Evolutionary conservation across 2,113 vertebrate genomes (phyloP).

Genomic region (Andinoacara biseriatus): DNA sequence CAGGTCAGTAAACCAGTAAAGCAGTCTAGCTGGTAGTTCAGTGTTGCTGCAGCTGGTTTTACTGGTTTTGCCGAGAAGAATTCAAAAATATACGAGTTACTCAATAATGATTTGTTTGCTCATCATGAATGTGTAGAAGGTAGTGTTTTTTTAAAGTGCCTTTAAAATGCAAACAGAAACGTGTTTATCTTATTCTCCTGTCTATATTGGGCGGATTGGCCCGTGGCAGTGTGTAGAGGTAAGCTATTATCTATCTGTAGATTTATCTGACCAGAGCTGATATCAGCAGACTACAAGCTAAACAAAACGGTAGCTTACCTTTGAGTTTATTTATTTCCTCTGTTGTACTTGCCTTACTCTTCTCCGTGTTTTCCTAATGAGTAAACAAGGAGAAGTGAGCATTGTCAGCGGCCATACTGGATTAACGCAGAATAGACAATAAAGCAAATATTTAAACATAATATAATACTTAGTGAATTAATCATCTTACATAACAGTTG

Average conservation of each 20-base stretch:
- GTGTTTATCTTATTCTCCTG: not conserved
- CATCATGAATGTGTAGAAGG: not conserved
- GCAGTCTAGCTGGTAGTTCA: not conserved
- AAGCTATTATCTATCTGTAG: not conserved
- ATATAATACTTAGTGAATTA: not conserved
- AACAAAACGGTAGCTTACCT: conserved; percentile 52
- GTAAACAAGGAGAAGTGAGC: not conserved
- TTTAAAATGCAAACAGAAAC: not conserved
- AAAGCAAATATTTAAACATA: not conserved
- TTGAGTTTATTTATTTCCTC: conserved; percentile 24
- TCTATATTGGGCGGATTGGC: not conserved
- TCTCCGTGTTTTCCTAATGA: conserved; percentile 35
- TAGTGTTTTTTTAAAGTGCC: not conserved
- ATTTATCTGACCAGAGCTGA: not conserved
- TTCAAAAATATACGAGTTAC: not conserved
- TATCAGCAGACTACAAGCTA: not conserved
- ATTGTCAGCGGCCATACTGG: not conserved
- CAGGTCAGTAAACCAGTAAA: not conserved
- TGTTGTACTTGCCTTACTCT: not conserved
- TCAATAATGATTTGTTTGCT: not conserved
- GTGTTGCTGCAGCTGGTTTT: not conserved
- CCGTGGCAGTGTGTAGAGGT: not conserved
- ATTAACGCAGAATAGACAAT: not conserved
- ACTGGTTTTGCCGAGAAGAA: not conserved
- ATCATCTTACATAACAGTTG: not conserved